These are phyloP conservation scores for Schizaphis graminum DNA, from an alignment of 2,888 invertebrate species.

Conservation along the genomic window DNA sequence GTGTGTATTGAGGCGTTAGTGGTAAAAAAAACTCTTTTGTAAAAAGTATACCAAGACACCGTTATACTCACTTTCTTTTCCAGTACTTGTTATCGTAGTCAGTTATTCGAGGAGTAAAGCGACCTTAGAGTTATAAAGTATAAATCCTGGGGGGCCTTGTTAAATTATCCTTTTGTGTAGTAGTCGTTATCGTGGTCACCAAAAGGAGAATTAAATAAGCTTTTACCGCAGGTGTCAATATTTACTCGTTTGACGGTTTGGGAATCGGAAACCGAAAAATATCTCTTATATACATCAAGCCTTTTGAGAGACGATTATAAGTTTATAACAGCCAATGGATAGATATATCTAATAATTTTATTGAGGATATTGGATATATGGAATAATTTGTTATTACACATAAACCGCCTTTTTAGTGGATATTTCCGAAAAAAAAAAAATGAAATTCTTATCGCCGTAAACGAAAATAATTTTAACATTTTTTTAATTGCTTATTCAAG, in stretches of 20 bases:
- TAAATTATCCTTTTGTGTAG: background rate
- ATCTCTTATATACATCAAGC: background rate
- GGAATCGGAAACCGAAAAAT: background rate
- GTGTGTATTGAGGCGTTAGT: background rate
- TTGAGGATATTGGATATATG: too few relatives aligned
- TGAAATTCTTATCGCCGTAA: too few relatives aligned
- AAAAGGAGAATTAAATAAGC: background rate
- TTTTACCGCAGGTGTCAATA: background rate
- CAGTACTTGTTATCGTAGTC: background rate
- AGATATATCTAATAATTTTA: too few relatives aligned
- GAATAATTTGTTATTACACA: too few relatives aligned
- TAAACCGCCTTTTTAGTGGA: too few relatives aligned
- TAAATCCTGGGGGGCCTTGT: background rate
- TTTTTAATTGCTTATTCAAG: too few relatives aligned
- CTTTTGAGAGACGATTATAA: background rate
- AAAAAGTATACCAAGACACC: background rate
- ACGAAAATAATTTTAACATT: too few relatives aligned
- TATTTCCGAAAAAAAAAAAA: too few relatives aligned
- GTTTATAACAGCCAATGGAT: too few relatives aligned
- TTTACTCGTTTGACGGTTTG: background rate
- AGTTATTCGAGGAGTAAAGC: background rate
- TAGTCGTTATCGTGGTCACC: background rate
- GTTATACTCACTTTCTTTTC: background rate
- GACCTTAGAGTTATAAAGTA: background rate
- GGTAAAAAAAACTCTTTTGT: background rate